phyloP scores from a whole-genome alignment of 2,797 vertebrate species.

The Acrossocheilus fasciatus region DNA sequence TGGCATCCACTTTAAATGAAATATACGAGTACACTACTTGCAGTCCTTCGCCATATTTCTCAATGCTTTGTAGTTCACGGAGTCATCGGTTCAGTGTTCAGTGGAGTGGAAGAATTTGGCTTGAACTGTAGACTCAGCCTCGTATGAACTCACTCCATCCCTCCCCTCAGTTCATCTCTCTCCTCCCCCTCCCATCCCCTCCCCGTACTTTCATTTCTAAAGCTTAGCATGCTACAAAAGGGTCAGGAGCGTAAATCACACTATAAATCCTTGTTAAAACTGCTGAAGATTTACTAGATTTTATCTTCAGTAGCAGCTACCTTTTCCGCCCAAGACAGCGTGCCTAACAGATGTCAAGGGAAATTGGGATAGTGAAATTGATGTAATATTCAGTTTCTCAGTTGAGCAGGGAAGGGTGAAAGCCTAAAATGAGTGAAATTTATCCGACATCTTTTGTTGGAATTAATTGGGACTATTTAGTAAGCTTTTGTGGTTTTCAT shows the following conservation, averaged over 20 bases:
- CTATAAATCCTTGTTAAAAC: conserved; percentile 25
- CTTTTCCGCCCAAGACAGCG: conserved; percentile 2
- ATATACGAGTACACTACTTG: conserved; percentile 7
- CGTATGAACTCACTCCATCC: conserved; percentile 34
- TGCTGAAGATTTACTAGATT: conserved; percentile 23
- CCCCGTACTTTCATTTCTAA: conserved; percentile 8
- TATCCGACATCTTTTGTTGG: not conserved
- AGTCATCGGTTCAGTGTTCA: conserved; percentile 45
- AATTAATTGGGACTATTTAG: not conserved
- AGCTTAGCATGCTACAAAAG: conserved; percentile 22
- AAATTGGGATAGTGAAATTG: conserved; percentile 3
- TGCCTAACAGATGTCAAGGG: conserved; percentile 4
- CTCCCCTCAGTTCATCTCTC: conserved; percentile 17
- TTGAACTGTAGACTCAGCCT: conserved; percentile 42
- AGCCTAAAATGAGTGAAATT: not conserved
- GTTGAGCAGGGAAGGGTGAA: not conserved
- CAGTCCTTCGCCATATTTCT: conserved; percentile 24
- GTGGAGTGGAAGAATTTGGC: conserved; percentile 43
- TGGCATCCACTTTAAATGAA: not conserved
- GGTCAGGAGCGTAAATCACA: conserved; percentile 32
- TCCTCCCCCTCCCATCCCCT: conserved; percentile 5
- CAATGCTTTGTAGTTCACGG: conserved; percentile 30
- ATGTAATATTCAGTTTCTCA: conserved; percentile 16
- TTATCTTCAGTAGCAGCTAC: conserved; percentile 10
- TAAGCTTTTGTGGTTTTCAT: not conserved